Evolutionary conservation across 2,888 invertebrate species (phyloP), one percentile per base, ranked within the genome.

Genomic region (Idaea aversata): DNA sequence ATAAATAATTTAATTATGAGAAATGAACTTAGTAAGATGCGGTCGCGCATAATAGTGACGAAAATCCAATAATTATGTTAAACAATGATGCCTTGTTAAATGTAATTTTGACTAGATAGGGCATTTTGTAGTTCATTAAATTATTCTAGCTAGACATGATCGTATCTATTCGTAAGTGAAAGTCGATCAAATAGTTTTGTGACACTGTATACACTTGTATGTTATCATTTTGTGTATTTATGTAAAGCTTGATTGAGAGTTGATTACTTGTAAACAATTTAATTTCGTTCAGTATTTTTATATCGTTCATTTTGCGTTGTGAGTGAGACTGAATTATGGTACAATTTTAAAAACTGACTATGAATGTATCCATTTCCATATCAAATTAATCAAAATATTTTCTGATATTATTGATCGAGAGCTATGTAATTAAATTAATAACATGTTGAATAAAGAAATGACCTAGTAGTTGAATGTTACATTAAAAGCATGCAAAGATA

Each of bases 21-120:
- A 47, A 47, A 91, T 91, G 91, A 87, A 83, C 71, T 88, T 93
- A 93, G 86, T 88, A 91, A 90, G 80, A 90, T 93, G 93, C 93
- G 92, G 92, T 92, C 92, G 93, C 92, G 93, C 93, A 93, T 88
- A 90, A 83, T 93, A 93, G 90, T 91, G 84, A 92, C 92, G 92
- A 91, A 89, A 90, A 92, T 92, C 92, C 92, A 92, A 93, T 92
- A 93, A 92, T 90, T 88, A 91, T 86, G 88, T 84, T 88, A 87
- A 84, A 86, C 80, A 84, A 85, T 84, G 88, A 90, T 91, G 91
- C 91, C 93, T 92, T 91, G 89, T 88, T 86, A 80, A 87, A 85
- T 88, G 88, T 91, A 90, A 88, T 87, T 84, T 88, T 89, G 88
- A 90, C 86, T 88, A 86, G 85, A 87, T 88, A 88, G 90, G 92